Percentiles rank a stretch among this genome's conserved stretches.
Conservation (phyloP, 2,797 vertebrate species). For the Taeniopygia guttata region DNA sequence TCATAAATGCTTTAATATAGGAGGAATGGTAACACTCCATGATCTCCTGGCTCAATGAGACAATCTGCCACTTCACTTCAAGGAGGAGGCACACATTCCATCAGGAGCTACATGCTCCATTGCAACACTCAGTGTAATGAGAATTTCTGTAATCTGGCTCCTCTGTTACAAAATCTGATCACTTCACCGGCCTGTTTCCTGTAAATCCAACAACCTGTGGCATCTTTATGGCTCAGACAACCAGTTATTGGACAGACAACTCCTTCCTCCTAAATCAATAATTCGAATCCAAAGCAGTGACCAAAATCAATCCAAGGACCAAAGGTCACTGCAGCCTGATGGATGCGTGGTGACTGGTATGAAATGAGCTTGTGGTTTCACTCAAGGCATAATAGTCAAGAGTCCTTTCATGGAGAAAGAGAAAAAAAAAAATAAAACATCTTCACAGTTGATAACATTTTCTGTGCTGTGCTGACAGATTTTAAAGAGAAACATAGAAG, state of each 20-base stretch:
- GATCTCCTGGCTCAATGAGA: not conserved
- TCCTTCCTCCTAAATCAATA: not conserved
- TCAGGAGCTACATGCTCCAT: not conserved
- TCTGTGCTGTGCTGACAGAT: not conserved
- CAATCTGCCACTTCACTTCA: not conserved
- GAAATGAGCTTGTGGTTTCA: slow-evolving; percentile 30
- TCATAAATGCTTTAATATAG: not conserved
- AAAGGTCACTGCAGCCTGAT: slow-evolving; percentile 43
- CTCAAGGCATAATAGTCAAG: not conserved
- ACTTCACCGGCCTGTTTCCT: not conserved
- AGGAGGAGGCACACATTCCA: not conserved
- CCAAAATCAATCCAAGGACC: slow-evolving; percentile 40
- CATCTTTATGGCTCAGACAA: not conserved
- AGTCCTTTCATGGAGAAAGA: not conserved
- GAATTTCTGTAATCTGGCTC: not conserved
- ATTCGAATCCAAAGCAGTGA: slow-evolving; percentile 39
- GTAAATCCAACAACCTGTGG: not conserved
- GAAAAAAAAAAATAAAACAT: not conserved
- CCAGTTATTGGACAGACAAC: not conserved
- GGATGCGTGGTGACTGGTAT: not conserved
- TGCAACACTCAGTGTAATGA: not conserved
- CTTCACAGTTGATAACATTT: not conserved
- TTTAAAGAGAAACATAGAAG: not conserved
- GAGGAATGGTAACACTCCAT: not conserved
- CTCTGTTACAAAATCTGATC: not conserved